Base-by-base conservation (phyloP, 2,888 invertebrate genomes). In the Perizoma affinitatum region DNA sequence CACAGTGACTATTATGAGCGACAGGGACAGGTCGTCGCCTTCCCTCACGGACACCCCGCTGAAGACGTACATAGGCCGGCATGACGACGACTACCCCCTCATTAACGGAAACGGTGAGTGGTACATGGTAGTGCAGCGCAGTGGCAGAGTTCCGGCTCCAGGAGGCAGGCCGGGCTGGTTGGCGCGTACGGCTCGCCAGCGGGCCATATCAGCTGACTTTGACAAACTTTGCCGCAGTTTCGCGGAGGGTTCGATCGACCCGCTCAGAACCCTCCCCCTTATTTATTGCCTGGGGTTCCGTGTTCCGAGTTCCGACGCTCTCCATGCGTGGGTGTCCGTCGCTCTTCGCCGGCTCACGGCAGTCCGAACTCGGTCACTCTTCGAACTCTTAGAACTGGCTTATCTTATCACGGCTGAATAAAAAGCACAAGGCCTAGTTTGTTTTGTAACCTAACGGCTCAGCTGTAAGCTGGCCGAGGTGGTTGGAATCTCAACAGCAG, bases 11-110 rank as follows among this genome's bases (percentile, higher is more conserved):
- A 95, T 94, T 94, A 96, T 96, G 96, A 96, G 96, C 94, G 96
- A 96, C 95, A 96, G 96, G 95, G 96, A 96, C 94, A 96, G 96
- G 93, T 95, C 95, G 92, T 96, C 96, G 93, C 96, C 96, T 91
- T 96, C 96, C 94, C 95, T 96, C 91, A 95, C 96, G 93, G 96
- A 96, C 94, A 96, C 96, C 93, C 96, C 96, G 93, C 94, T 95
- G 87, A 96, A 96, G 94, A 96, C 96, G 82, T 95, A 96, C 93
- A 95, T 96, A 88, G 95, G 95, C 90, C 95, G 96, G 88, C 96
- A 96, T 88, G 96, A 95, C 93, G 95, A 95, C 90, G 95, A 95
- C 91, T 96, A 95, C 92, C 96, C 96, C 80, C 93, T 96, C 74
- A 95, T 96, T 86, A 95, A 95, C 93, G 96, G 96, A 94, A 94